Evolutionary conservation across 2,888 invertebrate genomes (phyloP).

Genomic region (Mesorhabditis belari): DNA sequence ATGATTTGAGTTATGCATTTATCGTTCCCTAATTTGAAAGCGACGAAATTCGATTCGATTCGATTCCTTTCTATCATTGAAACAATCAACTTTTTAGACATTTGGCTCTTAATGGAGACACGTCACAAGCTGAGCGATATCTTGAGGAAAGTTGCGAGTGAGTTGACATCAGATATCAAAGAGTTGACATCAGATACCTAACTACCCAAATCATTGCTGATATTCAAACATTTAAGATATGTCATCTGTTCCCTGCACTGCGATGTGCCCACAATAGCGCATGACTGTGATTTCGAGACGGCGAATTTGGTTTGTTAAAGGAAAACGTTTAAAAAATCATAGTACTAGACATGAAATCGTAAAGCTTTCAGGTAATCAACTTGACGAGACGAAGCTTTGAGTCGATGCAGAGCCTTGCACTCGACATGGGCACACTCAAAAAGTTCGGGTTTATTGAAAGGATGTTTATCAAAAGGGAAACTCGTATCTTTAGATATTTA

Average conservation of each 20-base stretch:
- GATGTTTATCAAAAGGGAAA: background rate
- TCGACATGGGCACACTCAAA: conserved; percentile 46
- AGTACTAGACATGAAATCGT: too few species aligned
- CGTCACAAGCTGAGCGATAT: conserved; percentile 43
- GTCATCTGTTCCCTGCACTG: conserved; percentile 50
- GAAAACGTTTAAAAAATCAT: background rate
- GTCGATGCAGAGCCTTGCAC: conserved; percentile 45
- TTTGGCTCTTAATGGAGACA: conserved; percentile 46
- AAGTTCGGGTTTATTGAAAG: too few species aligned
- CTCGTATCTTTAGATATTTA: background rate
- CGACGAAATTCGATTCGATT: background rate
- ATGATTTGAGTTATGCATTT: background rate
- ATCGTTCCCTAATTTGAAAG: background rate
- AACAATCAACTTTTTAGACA: conserved; percentile 25
- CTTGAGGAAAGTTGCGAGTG: conserved; percentile 46
- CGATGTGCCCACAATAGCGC: conserved; percentile 46
- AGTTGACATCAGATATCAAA: too few species aligned
- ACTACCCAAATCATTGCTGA: background rate
- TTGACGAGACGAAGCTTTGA: conserved; percentile 33
- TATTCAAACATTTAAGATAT: conserved; percentile 19
- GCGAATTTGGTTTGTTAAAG: conserved; percentile 46
- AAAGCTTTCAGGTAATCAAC: conserved; percentile 11
- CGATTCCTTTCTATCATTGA: background rate
- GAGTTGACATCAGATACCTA: too few species aligned
- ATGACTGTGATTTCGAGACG: conserved; percentile 42